These are phyloP conservation scores for Molanna angustata DNA, from an alignment of 2,888 invertebrate genomes.

Conservation along the genomic window DNA sequence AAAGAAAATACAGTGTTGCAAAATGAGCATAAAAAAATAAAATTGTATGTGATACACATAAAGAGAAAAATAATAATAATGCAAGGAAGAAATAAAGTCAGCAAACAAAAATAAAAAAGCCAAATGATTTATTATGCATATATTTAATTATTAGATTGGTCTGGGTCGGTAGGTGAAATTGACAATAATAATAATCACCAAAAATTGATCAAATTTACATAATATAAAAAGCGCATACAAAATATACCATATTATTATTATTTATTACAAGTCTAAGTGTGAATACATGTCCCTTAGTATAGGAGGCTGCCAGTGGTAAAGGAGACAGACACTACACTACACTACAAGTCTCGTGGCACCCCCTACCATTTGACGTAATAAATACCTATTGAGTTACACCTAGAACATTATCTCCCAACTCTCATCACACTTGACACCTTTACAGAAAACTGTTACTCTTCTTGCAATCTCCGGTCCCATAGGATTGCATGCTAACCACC, in stretches of 20 bases:
- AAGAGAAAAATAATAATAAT: too few species aligned
- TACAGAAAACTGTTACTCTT: too few species aligned
- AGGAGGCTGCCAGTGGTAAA: constrained; percentile 13
- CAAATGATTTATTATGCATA: constrained; percentile 23
- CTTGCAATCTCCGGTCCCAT: too few species aligned
- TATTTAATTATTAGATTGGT: constrained; percentile 23
- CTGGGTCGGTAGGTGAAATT: background rate
- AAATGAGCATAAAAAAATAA: too few species aligned
- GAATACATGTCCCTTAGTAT: background rate
- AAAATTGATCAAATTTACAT: constrained; percentile 13
- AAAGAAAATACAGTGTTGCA: too few species aligned
- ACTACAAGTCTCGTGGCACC: constrained; percentile 1
- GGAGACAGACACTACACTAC: too few species aligned
- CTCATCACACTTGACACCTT: too few species aligned
- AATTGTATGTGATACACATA: too few species aligned
- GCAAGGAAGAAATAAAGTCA: too few species aligned
- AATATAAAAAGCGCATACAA: constrained; percentile 26
- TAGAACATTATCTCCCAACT: constrained; percentile 3
- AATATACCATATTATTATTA: constrained; percentile 15
- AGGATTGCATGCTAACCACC: too few species aligned
- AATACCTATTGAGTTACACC: constrained; percentile 16
- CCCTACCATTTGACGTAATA: constrained; percentile 5
- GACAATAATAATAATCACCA: constrained; percentile 2
- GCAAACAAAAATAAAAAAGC: constrained; percentile 25
- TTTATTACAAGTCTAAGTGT: constrained; percentile 15